A percentile compares a stretch with the other conserved stretches of the same genome.
Conservation (phyloP, 1,140 invertebrate species). For the Pinna nobilis region DNA sequence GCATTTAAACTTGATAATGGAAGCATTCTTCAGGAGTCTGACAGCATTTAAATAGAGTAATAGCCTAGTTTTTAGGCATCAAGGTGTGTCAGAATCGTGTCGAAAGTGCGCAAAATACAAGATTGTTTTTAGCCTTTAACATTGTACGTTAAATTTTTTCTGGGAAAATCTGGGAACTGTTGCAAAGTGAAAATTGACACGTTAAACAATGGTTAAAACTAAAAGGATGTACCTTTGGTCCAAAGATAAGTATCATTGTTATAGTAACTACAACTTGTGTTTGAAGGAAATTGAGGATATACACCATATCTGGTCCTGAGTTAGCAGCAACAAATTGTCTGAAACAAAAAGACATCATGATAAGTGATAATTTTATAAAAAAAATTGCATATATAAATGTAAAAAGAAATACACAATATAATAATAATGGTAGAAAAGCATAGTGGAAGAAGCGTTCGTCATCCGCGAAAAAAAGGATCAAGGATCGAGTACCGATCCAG, state of each 20-base stretch:
- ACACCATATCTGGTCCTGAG: constrained; percentile 59
- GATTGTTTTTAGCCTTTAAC: not conserved
- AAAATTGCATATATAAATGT: no score
- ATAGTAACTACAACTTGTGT: constrained; percentile 63
- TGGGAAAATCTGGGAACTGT: not conserved
- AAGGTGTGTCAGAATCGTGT: no score
- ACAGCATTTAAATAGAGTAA: not conserved
- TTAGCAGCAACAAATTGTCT: constrained; percentile 56
- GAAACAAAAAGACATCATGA: constrained; percentile 33
- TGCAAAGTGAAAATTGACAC: not conserved
- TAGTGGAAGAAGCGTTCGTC: no score
- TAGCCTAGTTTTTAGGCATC: no score
- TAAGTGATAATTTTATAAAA: no score
- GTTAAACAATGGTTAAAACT: not conserved
- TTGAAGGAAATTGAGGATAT: constrained; percentile 54
- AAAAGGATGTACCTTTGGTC: constrained; percentile 57
- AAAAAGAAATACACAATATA: no score
- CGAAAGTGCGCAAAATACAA: not conserved
- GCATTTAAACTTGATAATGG: not conserved
- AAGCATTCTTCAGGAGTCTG: not conserved
- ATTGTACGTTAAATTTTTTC: not conserved
- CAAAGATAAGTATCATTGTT: constrained; percentile 61
- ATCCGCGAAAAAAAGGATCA: no score
- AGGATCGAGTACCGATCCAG: no score
- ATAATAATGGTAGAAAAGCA: no score